phyloP scores from a whole-genome alignment of 2,888 invertebrate genomes.

The Liposcelis brunnea region DNA sequence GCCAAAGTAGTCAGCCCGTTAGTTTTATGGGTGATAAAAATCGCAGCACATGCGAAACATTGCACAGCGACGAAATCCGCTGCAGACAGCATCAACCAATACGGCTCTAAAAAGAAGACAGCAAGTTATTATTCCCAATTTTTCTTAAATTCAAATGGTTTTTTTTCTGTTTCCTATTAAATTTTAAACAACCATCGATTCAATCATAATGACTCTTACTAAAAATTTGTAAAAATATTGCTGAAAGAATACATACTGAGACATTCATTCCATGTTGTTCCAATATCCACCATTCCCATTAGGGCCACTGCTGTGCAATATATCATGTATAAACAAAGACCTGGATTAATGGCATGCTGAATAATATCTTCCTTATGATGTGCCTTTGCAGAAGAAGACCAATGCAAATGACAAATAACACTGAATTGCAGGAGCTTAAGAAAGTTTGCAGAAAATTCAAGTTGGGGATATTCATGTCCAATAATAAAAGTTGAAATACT shows the following conservation, averaged over 20 bases:
- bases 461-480: slow-evolving; percentile 26
- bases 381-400: slow-evolving; percentile 31
- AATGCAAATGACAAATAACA: slow-evolving; percentile 32
- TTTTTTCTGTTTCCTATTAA: background rate
- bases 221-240: slow-evolving; percentile 3
- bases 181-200: background rate
- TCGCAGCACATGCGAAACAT: slow-evolving; percentile 29
- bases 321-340: slow-evolving; percentile 26
- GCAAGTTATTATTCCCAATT: slow-evolving; percentile 2
- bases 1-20: slow-evolving; percentile 20
- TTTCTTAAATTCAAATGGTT: background rate
- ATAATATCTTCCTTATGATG: slow-evolving; percentile 27
- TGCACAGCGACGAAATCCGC: slow-evolving; percentile 32
- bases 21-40: slow-evolving; percentile 27
- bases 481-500: slow-evolving; percentile 30
- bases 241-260: slow-evolving; percentile 25
- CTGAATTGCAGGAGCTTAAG: slow-evolving; percentile 31
- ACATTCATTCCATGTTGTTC: slow-evolving; percentile 30
- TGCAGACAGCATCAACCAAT: slow-evolving; percentile 32
- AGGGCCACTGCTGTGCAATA: slow-evolving; percentile 30
- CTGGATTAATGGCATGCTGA: slow-evolving; percentile 28
- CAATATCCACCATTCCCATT: slow-evolving; percentile 29
- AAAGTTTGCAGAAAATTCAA: slow-evolving; percentile 30
- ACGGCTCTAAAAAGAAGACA: slow-evolving; percentile 26
- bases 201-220: background rate